Conservation (phyloP, 2,797 vertebrate genomes). For the Sebastes itinus region DNA sequence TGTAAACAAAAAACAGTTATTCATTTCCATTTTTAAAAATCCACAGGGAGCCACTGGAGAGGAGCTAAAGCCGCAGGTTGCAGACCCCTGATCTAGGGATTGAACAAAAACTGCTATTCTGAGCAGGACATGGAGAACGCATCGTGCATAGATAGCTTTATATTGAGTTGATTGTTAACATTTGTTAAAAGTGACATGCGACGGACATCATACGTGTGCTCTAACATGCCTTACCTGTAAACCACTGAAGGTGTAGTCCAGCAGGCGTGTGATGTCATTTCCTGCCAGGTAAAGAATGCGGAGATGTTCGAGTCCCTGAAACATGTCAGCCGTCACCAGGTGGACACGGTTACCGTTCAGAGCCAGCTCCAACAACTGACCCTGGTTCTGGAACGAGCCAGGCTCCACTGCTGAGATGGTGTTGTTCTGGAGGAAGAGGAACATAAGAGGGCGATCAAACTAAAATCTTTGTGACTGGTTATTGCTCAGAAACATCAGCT, state of each 20-base stretch:
- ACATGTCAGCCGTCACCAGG: slow-evolving; percentile 83
- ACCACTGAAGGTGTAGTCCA: slow-evolving; percentile 89
- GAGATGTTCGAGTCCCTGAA: slow-evolving; percentile 88
- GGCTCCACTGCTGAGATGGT: slow-evolving; percentile 87
- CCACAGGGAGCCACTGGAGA: too few species aligned
- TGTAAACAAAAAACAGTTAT: too few species aligned
- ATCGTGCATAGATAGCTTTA: background rate
- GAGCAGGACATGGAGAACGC: background rate
- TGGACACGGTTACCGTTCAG: slow-evolving; percentile 89
- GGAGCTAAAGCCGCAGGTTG: too few species aligned
- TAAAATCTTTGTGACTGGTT: background rate
- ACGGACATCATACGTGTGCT: background rate
- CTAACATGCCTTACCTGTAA: slow-evolving; percentile 81
- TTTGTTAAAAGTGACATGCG: background rate
- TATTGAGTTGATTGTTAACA: background rate
- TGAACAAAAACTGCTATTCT: background rate
- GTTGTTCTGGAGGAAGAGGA: slow-evolving; percentile 81
- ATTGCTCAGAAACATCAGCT: background rate
- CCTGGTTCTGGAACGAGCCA: slow-evolving; percentile 85
- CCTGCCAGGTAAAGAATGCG: slow-evolving; percentile 90
- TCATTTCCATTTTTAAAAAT: too few species aligned
- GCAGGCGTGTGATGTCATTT: slow-evolving; percentile 87
- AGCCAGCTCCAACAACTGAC: slow-evolving; percentile 87
- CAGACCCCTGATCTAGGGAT: too few species aligned
- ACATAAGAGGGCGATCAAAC: background rate